Percentiles rank a stretch among this genome's conserved stretches.
Conservation (phyloP, 2,888 invertebrate species). For the Stomorhina lunata region DNA sequence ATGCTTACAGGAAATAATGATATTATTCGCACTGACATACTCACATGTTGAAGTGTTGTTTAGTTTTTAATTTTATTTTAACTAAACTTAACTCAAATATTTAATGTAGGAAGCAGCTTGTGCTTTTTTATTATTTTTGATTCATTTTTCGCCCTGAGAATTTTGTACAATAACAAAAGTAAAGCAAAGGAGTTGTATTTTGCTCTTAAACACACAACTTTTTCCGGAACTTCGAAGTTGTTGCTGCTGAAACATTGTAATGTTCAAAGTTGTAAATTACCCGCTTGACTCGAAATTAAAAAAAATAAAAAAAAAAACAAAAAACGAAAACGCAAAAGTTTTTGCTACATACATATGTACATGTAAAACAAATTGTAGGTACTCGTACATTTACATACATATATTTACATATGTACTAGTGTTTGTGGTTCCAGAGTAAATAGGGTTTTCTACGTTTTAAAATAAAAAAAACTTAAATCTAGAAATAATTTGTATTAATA, state of each 20-base stretch:
- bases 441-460: too few species aligned
- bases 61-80: conserved; percentile 51
- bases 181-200: conserved; percentile 22
- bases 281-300: conserved; percentile 64
- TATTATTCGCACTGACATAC: neutral
- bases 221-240: conserved; percentile 30
- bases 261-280: conserved; percentile 64
- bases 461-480: too few species aligned
- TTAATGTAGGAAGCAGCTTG: conserved; percentile 33
- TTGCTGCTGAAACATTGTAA: conserved; percentile 47
- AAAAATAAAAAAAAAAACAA: conserved; percentile 48
- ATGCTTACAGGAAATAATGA: too few species aligned
- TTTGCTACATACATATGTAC: too few species aligned
- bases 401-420: too few species aligned
- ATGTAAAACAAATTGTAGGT: too few species aligned
- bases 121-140: neutral
- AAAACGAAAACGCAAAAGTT: too few species aligned
- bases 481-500: too few species aligned
- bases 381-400: too few species aligned
- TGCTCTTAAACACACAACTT: conserved; percentile 37
- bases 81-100: conserved; percentile 39
- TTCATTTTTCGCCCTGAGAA: neutral
- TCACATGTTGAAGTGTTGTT: conserved; percentile 39
- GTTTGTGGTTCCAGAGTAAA: conserved; percentile 51
- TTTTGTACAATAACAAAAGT: conserved; percentile 8